Evolutionary conservation across 1,140 invertebrate species (phyloP).

Genomic region (Aplysia californica): DNA sequence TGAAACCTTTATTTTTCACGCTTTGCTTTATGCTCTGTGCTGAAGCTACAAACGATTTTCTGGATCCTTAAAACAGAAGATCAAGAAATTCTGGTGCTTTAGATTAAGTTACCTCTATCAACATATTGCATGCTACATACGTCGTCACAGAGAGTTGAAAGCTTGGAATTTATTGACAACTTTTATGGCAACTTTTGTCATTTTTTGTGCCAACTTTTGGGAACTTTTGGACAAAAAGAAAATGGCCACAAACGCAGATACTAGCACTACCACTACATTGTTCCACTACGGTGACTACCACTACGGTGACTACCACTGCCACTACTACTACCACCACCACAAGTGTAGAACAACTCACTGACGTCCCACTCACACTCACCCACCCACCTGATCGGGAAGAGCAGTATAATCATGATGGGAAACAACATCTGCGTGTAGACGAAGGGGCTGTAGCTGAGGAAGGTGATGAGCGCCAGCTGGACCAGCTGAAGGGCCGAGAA

Average conservation of each 20-base stretch:
- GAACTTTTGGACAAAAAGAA: too few relatives aligned
- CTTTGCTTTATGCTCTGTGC: background rate
- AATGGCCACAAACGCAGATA: background rate
- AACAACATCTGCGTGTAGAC: background rate
- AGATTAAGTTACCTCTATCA: too few relatives aligned
- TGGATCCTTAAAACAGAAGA: background rate
- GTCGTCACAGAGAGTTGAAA: too few relatives aligned
- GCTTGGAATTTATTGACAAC: too few relatives aligned
- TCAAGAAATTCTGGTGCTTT: too few relatives aligned
- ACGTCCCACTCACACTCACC: background rate
- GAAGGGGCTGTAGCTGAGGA: background rate
- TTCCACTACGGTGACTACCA: background rate
- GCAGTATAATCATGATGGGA: background rate
- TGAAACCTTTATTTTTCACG: too few relatives aligned
- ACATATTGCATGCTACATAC: too few relatives aligned
- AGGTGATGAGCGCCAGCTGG: background rate
- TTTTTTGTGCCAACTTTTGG: background rate
- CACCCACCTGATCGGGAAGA: background rate
- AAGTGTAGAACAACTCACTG: background rate
- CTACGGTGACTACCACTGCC: background rate
- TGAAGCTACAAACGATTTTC: background rate
- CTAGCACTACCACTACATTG: conserved; percentile 2
- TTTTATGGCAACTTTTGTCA: too few relatives aligned
- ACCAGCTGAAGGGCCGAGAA: background rate
- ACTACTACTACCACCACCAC: conserved; percentile 1